Conservation (phyloP, 2,113 vertebrate genomes). For the Phalacrocorax carbo region DNA sequence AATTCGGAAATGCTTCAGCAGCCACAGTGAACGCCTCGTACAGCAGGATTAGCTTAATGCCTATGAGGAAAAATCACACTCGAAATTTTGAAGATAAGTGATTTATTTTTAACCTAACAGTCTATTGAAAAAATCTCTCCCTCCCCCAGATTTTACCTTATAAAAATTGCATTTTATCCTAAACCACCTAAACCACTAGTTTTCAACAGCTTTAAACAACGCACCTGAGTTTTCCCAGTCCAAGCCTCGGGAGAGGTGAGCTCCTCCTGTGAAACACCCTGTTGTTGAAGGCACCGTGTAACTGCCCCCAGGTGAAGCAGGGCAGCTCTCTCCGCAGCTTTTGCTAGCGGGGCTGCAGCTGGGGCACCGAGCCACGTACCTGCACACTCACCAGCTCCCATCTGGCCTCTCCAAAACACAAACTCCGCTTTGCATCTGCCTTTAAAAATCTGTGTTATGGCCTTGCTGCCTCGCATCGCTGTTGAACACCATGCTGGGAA, state of each 20-base stretch:
- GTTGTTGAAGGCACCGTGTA: rapidly evolving
- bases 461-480: not conserved
- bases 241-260: not conserved
- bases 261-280: not conserved
- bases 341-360: rapidly evolving
- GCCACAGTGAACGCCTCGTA: rapidly evolving
- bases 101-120: not conserved
- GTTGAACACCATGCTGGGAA: not conserved
- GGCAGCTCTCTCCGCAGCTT: not conserved
- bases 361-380: not conserved
- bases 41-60: too few species aligned
- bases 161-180: not conserved
- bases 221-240: not conserved
- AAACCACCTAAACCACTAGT: not conserved
- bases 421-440: not conserved
- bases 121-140: not conserved
- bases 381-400: not conserved
- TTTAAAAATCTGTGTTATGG: rapidly evolving
- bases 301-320: rapidly evolving
- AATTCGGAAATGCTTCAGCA: not conserved
- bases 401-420: not conserved
- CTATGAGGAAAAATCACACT: not conserved
- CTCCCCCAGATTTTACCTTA: not conserved
- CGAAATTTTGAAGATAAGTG: rapidly evolving
- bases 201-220: not conserved